Evolutionary conservation across 2,888 invertebrate genomes (phyloP).

Genomic region (Caenorhabditis parvicauda): DNA sequence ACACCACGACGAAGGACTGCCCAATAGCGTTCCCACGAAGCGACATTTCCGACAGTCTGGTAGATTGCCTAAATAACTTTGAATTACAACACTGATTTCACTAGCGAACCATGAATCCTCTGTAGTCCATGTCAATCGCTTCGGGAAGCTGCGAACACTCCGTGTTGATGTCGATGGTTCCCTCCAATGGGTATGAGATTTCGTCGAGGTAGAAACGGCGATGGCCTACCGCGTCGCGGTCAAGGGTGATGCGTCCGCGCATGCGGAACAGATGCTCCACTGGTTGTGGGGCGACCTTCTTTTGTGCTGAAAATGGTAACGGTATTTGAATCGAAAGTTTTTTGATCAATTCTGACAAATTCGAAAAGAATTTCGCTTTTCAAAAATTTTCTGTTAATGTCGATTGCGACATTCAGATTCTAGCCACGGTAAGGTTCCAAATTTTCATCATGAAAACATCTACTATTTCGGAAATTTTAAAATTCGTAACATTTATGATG

Average conservation of each 20-base stretch:
- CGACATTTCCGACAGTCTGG: constrained; percentile 32
- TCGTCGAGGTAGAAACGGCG: constrained; percentile 37
- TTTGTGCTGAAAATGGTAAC: constrained; percentile 1
- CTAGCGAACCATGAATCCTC: constrained; percentile 38
- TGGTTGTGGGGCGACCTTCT: constrained; percentile 1
- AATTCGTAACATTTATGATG: too few relatives aligned
- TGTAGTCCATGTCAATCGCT: constrained; percentile 39
- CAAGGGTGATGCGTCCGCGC: constrained; percentile 18
- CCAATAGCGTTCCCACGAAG: constrained; percentile 47
- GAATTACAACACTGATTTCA: background rate
- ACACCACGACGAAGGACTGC: constrained; percentile 42
- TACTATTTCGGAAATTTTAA: too few relatives aligned
- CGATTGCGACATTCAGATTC: too few relatives aligned
- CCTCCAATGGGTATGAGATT: constrained; percentile 49
- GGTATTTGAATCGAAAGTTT: too few relatives aligned
- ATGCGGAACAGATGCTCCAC: constrained; percentile 6
- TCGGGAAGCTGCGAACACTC: constrained; percentile 34
- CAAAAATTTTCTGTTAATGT: too few relatives aligned
- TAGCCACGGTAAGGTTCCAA: too few relatives aligned
- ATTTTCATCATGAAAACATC: too few relatives aligned
- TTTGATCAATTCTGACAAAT: too few relatives aligned
- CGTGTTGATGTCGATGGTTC: constrained; percentile 39
- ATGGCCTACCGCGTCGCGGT: constrained; percentile 16
- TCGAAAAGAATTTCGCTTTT: too few relatives aligned
- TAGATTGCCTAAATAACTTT: constrained; percentile 35